A percentile compares a stretch with the other conserved stretches of the same genome.
Evolutionary conservation across 30 jellyfish, hydroid and myxozoan genomes (phyloP).

Genomic region (Hydractinia symbiolongicarpus): DNA sequence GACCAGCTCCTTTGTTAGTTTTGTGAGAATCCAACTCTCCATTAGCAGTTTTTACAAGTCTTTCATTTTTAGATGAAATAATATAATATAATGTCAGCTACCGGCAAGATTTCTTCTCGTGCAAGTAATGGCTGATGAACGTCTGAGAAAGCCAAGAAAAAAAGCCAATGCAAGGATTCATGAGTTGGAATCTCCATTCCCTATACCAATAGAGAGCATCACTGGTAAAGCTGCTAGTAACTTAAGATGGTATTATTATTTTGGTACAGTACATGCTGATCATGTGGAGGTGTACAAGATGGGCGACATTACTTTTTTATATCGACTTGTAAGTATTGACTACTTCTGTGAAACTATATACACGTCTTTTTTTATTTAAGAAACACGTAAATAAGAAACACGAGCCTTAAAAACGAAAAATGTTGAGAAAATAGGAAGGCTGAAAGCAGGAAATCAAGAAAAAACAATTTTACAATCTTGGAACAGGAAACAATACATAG

Average conservation of each 20-base stretch:
- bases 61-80: no score
- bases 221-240: slow-evolving; percentile 53
- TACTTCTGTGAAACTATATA: background rate
- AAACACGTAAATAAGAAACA: background rate
- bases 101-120: background rate
- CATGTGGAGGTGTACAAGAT: slow-evolving; percentile 41
- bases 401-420: background rate
- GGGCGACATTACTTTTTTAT: slow-evolving; percentile 66
- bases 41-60: no score
- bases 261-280: slow-evolving; percentile 47
- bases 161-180: slow-evolving; percentile 8
- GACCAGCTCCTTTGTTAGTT: no score
- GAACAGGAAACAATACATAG: no score
- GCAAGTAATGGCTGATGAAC: slow-evolving; percentile 31
- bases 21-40: no score
- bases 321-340: slow-evolving; percentile 44
- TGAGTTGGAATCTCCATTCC: slow-evolving; percentile 51
- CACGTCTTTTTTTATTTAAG: no score
- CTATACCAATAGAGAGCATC: slow-evolving; percentile 46
- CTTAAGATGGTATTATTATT: slow-evolving; percentile 52
- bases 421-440: background rate
- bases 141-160: slow-evolving; percentile 19
- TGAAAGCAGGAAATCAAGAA: no score
- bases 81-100: no score
- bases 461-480: no score